A percentile compares a stretch with the other conserved stretches of the same genome.
Conservation (phyloP, 2,888 invertebrate genomes). For the Stenurella melanura region DNA sequence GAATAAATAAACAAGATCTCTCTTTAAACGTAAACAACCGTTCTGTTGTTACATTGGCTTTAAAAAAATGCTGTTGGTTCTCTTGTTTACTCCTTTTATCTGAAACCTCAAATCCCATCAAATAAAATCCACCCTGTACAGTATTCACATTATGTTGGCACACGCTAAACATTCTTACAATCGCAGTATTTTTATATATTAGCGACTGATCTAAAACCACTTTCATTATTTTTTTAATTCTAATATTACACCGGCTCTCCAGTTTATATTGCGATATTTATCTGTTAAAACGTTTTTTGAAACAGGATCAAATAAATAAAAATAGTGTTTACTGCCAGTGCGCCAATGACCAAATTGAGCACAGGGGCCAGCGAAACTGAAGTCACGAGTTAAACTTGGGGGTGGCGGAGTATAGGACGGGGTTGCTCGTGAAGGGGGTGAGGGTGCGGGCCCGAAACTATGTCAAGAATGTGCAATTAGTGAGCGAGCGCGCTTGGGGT, state of each 20-base stretch:
- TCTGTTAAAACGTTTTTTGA: background rate
- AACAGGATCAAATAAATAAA: background rate
- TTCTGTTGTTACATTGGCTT: no score
- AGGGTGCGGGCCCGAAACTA: slow-evolving; percentile 88
- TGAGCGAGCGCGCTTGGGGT: slow-evolving; percentile 81
- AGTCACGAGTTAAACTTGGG: slow-evolving; percentile 73
- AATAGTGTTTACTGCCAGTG: background rate
- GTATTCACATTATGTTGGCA: no score
- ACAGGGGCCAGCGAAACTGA: slow-evolving; percentile 68
- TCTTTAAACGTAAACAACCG: no score
- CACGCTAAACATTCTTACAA: no score
- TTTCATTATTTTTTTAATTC: no score
- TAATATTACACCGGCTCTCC: background rate
- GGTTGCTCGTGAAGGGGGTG: slow-evolving; percentile 69
- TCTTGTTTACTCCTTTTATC: no score
- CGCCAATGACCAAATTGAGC: slow-evolving; percentile 50
- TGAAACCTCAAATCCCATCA: no score
- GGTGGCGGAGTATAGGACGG: slow-evolving; percentile 36
- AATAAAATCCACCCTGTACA: no score
- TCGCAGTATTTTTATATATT: no score
- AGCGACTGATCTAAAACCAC: no score
- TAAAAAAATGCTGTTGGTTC: no score
- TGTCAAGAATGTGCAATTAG: slow-evolving; percentile 98
- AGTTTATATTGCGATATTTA: background rate
- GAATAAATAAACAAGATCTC: no score